Conservation (phyloP, 2,113 vertebrate species). For the Ranitomeya imitator region DNA sequence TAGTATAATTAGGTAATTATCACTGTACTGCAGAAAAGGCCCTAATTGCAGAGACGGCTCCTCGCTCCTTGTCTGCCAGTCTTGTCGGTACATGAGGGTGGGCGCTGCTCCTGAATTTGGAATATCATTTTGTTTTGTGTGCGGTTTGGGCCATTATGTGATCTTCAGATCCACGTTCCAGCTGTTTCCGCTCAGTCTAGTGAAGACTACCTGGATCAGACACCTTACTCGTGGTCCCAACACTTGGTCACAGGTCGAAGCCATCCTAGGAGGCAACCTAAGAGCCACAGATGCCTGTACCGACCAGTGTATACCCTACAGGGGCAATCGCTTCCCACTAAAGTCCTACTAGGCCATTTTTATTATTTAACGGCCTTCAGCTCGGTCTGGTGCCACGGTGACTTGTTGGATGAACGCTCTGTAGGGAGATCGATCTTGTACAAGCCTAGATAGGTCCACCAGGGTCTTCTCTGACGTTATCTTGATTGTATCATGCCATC, state of each 20-base stretch:
- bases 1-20: constrained; percentile 87
- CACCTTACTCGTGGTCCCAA: neutral
- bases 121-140: constrained; percentile 69
- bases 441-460: too few species aligned
- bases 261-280: neutral
- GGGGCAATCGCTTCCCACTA: too few species aligned
- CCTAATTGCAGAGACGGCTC: constrained; percentile 77
- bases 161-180: constrained; percentile 54
- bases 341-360: too few species aligned
- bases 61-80: constrained; percentile 57
- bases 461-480: too few species aligned
- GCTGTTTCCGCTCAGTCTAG: neutral
- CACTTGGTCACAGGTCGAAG: neutral
- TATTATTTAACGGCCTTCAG: too few species aligned
- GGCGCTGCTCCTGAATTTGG: neutral
- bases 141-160: constrained; percentile 71
- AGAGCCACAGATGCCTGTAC: too few species aligned
- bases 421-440: too few species aligned
- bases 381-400: too few species aligned
- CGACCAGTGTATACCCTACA: too few species aligned
- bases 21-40: constrained; percentile 78
- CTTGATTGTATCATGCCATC: too few species aligned
- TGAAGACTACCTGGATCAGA: neutral
- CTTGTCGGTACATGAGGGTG: constrained; percentile 19
- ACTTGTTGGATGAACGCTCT: too few species aligned